Percentiles rank a stretch among this genome's conserved stretches.
Evolutionary conservation across 2,113 vertebrate genomes (phyloP).

Genomic region (Ptyas mucosa): DNA sequence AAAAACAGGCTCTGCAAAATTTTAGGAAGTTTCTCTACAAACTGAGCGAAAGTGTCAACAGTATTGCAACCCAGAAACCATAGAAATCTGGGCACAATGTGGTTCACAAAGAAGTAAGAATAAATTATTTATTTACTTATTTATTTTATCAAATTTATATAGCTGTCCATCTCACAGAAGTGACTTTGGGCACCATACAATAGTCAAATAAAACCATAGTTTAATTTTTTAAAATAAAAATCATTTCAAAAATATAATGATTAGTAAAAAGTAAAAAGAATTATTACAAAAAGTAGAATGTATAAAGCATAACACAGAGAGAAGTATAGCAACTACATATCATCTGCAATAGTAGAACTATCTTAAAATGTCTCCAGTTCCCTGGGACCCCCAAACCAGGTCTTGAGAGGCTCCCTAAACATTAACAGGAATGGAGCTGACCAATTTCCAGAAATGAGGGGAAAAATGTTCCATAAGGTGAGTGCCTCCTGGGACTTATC

Average conservation of each 20-base stretch:
- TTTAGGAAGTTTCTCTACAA: not conserved
- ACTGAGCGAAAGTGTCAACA: not conserved
- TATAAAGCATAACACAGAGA: not conserved
- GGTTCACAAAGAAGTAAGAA: not conserved
- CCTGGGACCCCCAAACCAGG: not conserved
- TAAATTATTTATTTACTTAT: not conserved
- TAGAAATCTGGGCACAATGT: not conserved
- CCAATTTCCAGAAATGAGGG: not conserved
- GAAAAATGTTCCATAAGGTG: not conserved
- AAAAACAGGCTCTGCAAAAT: not conserved
- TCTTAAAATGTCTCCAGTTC: not conserved
- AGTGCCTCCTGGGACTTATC: not conserved
- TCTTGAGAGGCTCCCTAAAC: not conserved
- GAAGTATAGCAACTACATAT: not conserved
- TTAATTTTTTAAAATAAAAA: not conserved
- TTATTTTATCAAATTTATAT: not conserved
- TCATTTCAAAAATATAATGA: not conserved
- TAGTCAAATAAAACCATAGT: not conserved
- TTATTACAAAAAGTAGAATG: not conserved
- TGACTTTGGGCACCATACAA: not conserved
- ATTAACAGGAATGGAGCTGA: not conserved
- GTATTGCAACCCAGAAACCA: not conserved
- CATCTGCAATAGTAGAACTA: not conserved
- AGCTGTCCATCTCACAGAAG: not conserved
- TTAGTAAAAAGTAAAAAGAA: not conserved